Base-by-base conservation (phyloP, 2,797 vertebrate species). In the Molothrus ater region DNA sequence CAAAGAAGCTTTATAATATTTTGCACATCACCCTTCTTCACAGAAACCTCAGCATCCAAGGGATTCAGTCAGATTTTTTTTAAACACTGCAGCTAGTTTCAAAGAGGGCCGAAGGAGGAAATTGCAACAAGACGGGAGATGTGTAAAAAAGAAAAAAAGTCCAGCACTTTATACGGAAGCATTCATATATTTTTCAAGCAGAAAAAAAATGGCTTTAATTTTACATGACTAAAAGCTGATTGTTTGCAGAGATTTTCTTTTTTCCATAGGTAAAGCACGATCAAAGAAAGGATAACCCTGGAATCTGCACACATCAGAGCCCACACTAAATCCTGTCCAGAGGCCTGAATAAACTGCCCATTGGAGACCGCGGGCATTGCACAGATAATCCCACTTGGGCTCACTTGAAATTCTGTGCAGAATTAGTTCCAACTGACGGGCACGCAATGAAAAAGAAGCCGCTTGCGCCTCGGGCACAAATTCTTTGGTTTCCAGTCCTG, bases 361-460 rank as follows among this genome's bases (percentile, higher is more conserved):
- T 79, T 86, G 65, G 90, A 96, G 93, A 93, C 94, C 26, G 63
- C 78, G 61, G 85, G 93, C 93, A 97, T 93, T 91, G 88, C 93
- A 96, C 92, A 92, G 84, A 90, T 95, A 96, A 95, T 96, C 96
- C 92, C 91, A 63, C 85, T 86, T 68, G 87, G 94, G 92, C 88
- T 94, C 95, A 93, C 93, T 94, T 96, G 92, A 96, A 96, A 96
- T 96, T 96, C 95, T 97, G 95, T 81, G 91, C 89, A 78, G 92
- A 96, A 97, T 97, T 96, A 90, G 91, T 97, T 97, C 93, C 90
- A 97, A 96, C 96, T 96, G 96, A 94, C 71, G 80, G 93, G 89
- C 95, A 96, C 93, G 88, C 91, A 93, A 97, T 96, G 95, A 97
- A 96, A 96, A 96, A 96, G 92, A 96, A 96, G 90, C 90, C 28